phyloP scores from a whole-genome alignment of 2,113 vertebrate species.

The Laterallus jamaicensis region DNA sequence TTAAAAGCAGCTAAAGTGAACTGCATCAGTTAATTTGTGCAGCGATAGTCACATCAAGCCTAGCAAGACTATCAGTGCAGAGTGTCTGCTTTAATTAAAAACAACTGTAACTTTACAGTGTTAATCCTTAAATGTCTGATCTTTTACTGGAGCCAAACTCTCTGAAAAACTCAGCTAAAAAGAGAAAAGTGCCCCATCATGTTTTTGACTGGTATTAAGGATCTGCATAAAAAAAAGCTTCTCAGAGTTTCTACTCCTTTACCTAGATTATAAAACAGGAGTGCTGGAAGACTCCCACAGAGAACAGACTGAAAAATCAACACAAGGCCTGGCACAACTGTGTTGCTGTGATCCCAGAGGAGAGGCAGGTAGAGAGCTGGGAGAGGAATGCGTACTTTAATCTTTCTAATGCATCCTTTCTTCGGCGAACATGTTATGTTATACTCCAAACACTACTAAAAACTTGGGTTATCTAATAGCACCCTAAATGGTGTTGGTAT shows the following conservation, averaged over 20 bases:
- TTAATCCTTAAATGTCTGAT: not conserved
- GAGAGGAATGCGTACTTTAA: not conserved
- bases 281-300: not conserved
- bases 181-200: not conserved
- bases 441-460: not conserved
- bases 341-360: constrained; percentile 2
- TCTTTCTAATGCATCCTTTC: constrained; percentile 2
- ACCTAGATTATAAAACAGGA: not conserved
- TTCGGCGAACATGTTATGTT: not conserved
- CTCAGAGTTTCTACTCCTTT: not conserved
- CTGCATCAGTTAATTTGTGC: not conserved
- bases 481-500: not conserved
- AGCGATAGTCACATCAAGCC: not conserved
- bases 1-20: not conserved
- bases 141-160: not conserved
- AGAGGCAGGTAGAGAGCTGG: not conserved
- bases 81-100: not conserved
- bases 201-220: not conserved
- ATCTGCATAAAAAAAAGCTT: not conserved
- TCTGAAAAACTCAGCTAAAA: not conserved
- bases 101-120: not conserved
- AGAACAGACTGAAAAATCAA: constrained; percentile 28
- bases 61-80: not conserved
- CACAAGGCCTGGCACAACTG: not conserved
- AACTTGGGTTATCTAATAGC: not conserved